These are phyloP conservation scores for Drosophila helvetica DNA, from an alignment of 2,888 invertebrate species.

Conservation along the genomic window DNA sequence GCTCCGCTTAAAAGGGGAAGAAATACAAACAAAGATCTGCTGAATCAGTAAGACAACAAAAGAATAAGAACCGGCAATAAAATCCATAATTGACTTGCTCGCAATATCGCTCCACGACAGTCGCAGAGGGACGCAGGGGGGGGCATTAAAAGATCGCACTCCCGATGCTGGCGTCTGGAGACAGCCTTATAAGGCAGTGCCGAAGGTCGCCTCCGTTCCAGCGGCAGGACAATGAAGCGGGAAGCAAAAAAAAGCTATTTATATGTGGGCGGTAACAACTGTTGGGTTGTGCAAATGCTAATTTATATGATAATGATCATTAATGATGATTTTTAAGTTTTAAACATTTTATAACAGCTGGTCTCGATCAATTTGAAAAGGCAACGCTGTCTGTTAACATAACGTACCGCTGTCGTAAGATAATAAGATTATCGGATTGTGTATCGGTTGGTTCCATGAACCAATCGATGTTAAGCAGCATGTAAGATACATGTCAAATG, in stretches of 20 bases:
- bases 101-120: background rate
- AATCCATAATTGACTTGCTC: background rate
- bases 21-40: slow-evolving; percentile 48
- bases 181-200: slow-evolving; percentile 5
- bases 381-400: no score
- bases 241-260: slow-evolving; percentile 4
- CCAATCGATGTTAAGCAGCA: no score
- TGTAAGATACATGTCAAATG: no score
- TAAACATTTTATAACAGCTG: no score
- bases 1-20: slow-evolving; percentile 20
- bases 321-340: no score
- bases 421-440: no score
- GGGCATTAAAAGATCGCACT: slow-evolving; percentile 2
- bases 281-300: slow-evolving; percentile 1
- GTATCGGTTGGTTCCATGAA: no score
- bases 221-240: slow-evolving; percentile 21
- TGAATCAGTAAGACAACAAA: slow-evolving; percentile 53
- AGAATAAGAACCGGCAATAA: slow-evolving; percentile 10
- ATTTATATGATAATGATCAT: slow-evolving; percentile 2
- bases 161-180: background rate
- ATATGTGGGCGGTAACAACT: slow-evolving; percentile 8
- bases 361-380: no score
- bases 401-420: no score
- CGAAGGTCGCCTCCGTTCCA: slow-evolving; percentile 15
- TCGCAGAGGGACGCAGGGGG: background rate